Evolutionary conservation across 64 coral and sea anemone genomes (phyloP).

Genomic region (Hydrozoanthus tunicans): DNA sequence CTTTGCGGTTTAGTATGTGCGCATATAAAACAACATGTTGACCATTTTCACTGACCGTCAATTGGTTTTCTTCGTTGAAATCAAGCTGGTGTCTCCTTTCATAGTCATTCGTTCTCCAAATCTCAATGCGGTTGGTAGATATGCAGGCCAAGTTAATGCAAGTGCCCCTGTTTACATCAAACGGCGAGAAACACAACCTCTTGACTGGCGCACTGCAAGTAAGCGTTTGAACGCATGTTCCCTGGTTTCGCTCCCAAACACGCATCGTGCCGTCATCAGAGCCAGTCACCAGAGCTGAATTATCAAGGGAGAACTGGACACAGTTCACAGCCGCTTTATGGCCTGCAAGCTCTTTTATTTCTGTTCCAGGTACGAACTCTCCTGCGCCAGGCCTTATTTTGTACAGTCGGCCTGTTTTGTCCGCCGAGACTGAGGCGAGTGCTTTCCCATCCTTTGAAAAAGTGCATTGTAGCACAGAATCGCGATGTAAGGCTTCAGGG

Average conservation of each 20-base stretch:
- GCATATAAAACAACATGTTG: neutral
- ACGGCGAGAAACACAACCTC: constrained; percentile 60
- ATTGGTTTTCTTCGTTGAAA: neutral
- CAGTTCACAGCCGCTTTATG: constrained; percentile 68
- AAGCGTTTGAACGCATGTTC: constrained; percentile 40
- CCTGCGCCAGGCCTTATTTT: constrained; percentile 41
- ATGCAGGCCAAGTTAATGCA: constrained; percentile 41
- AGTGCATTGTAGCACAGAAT: constrained; percentile 18
- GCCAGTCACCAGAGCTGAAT: constrained; percentile 52
- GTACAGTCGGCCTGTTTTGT: constrained; percentile 22
- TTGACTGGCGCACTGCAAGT: constrained; percentile 36
- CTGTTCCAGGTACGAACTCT: constrained; percentile 74
- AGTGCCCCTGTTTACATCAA: constrained; percentile 38
- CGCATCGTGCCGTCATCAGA: constrained; percentile 76
- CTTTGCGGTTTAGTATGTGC: too few species aligned
- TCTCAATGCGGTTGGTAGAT: constrained; percentile 51
- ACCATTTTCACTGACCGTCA: constrained; percentile 18
- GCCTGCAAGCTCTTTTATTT: constrained; percentile 54
- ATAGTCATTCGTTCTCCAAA: constrained; percentile 68
- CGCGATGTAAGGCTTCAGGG: constrained; percentile 29
- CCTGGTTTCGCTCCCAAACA: constrained; percentile 57
- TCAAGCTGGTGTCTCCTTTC: constrained; percentile 4
- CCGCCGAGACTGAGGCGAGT: constrained; percentile 28
- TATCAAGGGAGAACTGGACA: constrained; percentile 67
- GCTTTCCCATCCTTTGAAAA: constrained; percentile 47